phyloP scores from a whole-genome alignment of 1,140 invertebrate genomes.

The Bombus fervidus region DNA sequence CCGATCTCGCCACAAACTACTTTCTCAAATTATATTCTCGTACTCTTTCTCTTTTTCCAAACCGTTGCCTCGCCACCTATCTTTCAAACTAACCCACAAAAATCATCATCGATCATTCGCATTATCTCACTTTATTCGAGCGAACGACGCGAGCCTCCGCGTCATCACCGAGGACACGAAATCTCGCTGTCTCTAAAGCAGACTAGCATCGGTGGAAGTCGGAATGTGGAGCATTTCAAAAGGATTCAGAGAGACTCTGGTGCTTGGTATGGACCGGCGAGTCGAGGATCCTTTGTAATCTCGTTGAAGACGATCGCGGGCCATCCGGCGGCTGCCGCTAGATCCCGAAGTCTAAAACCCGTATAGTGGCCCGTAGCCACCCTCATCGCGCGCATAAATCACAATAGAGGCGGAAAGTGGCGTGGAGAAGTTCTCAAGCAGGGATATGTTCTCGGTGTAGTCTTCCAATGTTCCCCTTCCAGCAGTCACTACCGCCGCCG shows the following conservation, averaged over 20 bases:
- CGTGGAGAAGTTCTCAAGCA: conserved; percentile 79
- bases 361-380: conserved; percentile 70
- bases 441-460: conserved; percentile 77
- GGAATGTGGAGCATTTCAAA: conserved; percentile 70
- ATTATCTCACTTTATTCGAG: not conserved
- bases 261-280: conserved; percentile 73
- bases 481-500: not conserved
- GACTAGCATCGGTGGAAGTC: not conserved
- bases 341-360: conserved; percentile 71
- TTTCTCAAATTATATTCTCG: not conserved
- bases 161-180: not conserved
- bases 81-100: not conserved
- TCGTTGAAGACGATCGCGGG: conserved; percentile 74
- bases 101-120: conserved; percentile 6
- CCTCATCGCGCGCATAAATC: conserved; percentile 81
- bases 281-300: conserved; percentile 72
- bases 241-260: conserved; percentile 68
- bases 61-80: too few relatives aligned
- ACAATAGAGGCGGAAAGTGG: conserved; percentile 81
- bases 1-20: not conserved
- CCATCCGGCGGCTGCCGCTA: conserved; percentile 59
- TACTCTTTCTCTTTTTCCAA: not conserved
- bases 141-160: not conserved
- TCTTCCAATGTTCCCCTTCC: conserved; percentile 53
- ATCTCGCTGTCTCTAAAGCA: not conserved